Conservation (phyloP, 2,888 invertebrate species). For the Smittia aterrima region DNA sequence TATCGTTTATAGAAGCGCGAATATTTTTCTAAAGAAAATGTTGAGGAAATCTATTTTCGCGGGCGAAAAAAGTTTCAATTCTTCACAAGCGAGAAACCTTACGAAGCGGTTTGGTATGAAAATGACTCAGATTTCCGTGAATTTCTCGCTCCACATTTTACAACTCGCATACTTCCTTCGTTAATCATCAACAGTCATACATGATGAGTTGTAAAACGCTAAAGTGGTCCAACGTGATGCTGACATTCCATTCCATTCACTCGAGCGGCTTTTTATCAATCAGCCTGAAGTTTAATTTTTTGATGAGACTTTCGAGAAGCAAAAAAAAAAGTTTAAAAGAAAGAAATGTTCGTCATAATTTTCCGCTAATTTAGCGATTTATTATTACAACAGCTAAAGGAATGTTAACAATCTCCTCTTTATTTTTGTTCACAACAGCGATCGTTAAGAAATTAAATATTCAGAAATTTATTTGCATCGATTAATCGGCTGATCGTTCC, state of each 20-base stretch:
- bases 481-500: neutral
- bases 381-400: neutral
- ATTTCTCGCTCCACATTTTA: neutral
- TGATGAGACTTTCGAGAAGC: neutral
- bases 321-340: neutral
- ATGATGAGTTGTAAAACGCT: neutral
- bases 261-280: slow-evolving; percentile 9
- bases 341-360: slow-evolving; percentile 16
- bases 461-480: neutral
- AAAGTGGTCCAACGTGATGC: neutral
- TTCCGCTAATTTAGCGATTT: slow-evolving; percentile 15
- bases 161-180: neutral
- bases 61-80: neutral
- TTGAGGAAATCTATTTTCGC: too few relatives aligned
- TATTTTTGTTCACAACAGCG: neutral
- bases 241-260: neutral
- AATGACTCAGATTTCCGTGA: neutral
- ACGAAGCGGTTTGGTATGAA: neutral
- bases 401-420: neutral
- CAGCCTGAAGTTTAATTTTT: neutral
- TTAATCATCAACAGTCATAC: neutral
- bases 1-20: too few relatives aligned
- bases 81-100: neutral
- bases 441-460: slow-evolving; percentile 9
- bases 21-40: too few relatives aligned